Percentiles rank a stretch among this genome's conserved stretches.
Evolutionary conservation across 2,797 vertebrate species (phyloP).

Genomic region (Falco berigora): DNA sequence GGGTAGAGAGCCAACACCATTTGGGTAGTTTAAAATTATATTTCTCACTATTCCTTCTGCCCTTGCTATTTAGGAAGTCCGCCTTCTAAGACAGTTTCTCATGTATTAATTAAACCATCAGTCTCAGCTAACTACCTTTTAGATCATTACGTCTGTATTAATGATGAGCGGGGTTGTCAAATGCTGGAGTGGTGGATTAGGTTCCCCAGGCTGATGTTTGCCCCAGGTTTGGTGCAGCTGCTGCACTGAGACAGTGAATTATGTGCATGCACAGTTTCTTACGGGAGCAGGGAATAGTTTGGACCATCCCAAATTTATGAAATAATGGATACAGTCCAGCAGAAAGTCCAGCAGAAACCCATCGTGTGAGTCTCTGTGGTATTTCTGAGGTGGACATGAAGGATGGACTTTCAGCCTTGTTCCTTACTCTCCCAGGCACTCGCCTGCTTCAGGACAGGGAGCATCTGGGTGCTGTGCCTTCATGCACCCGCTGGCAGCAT

Average conservation of each 20-base stretch:
- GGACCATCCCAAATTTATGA: neutral
- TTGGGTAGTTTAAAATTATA: neutral
- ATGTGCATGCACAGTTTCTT: accelerated
- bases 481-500: neutral
- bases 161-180: accelerated
- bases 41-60: neutral
- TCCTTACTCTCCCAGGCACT: neutral
- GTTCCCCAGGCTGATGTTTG: neutral
- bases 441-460: neutral
- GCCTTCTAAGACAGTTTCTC: neutral
- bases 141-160: neutral
- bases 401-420: neutral
- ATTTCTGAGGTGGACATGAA: neutral
- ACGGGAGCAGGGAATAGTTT: neutral
- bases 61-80: neutral
- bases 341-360: neutral
- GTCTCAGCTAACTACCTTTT: neutral
- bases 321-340: neutral
- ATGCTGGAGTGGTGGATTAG: neutral
- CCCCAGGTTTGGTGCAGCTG: neutral
- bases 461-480: neutral
- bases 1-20: neutral
- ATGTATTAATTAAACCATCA: neutral
- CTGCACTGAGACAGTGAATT: neutral
- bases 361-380: accelerated